These are phyloP conservation scores for Litocranius walleri DNA, from an alignment of 2,113 vertebrate species.

Conservation along the genomic window DNA sequence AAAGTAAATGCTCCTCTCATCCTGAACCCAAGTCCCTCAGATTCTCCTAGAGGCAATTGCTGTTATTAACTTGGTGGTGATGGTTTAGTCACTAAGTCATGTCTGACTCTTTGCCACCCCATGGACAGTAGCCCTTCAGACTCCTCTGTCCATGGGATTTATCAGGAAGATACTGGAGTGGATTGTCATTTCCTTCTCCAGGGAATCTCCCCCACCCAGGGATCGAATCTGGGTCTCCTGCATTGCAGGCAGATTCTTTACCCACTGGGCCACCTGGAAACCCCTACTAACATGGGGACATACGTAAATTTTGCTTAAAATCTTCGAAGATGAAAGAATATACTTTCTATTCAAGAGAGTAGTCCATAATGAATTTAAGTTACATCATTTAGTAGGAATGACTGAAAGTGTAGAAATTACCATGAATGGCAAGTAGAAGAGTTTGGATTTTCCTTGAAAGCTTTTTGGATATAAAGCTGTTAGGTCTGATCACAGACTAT, in stretches of 20 bases:
- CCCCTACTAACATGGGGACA: neutral
- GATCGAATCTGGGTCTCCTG: neutral
- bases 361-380: neutral
- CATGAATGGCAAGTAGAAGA: neutral
- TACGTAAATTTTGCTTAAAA: neutral
- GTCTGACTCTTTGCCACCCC: neutral
- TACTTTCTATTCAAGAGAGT: neutral
- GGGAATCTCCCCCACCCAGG: neutral
- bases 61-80: neutral
- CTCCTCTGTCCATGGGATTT: neutral
- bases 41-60: neutral
- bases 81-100: neutral
- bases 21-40: neutral
- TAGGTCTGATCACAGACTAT: neutral
- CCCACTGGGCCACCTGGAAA: neutral
- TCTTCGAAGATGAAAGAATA: neutral
- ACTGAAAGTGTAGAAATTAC: neutral
- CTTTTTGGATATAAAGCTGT: neutral
- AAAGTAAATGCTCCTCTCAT: neutral
- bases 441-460: neutral
- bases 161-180: neutral
- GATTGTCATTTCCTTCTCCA: neutral
- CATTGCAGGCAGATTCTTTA: neutral
- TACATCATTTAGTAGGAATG: neutral
- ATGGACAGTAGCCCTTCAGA: neutral